Base-by-base conservation (phyloP, 2,888 invertebrate genomes). In the Apodemia zela region DNA sequence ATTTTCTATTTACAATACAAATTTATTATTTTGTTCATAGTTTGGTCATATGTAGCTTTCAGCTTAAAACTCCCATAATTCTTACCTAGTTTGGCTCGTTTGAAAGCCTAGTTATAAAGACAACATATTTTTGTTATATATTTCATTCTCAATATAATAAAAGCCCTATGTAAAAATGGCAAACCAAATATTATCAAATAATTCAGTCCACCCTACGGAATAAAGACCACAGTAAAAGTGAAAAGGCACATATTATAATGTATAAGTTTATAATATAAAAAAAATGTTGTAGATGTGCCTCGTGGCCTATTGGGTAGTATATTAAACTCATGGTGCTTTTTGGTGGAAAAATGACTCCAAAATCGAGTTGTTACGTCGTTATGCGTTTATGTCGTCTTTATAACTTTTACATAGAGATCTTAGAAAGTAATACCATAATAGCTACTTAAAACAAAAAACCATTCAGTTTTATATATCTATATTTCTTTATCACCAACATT, bases 1-100 rank as follows among this genome's bases (percentile, higher is more conserved):
- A 47, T 10, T 54, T 57, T n/a, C 25, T 57, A 57, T 29, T 7
- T 29, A 57, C 54, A 57, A 5, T 29, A 57, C 57, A 57, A 5
- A 29, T 15, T 29, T 57, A 25, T 15, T 54, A 2, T 25, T 54
- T 57, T 54, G 25, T 25, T 54, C 13, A 54, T 54, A 18, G 25
- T 54, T 57, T 57, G 57, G 57, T 57, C 57, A 29, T 15, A 29
- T 57, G 29, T n/a, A 57, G 21, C 25, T 15, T 57, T 57, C 29
- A 29, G 21, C 21, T 29, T 57, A 51, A 15, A 29, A 57, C 29
- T 25, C 8, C 57, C 21, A 21, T 8, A 15, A n/a, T 29, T 54
- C 8, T 21, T 29, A 25, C 29, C 2, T 47, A 47, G 7, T 47
- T 17, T 47, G 47, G 17, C 47, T 47, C 17, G 21, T n/a, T 57